Evolutionary conservation across 1,140 invertebrate species (phyloP).

Genomic region (Ceratitis capitata): DNA sequence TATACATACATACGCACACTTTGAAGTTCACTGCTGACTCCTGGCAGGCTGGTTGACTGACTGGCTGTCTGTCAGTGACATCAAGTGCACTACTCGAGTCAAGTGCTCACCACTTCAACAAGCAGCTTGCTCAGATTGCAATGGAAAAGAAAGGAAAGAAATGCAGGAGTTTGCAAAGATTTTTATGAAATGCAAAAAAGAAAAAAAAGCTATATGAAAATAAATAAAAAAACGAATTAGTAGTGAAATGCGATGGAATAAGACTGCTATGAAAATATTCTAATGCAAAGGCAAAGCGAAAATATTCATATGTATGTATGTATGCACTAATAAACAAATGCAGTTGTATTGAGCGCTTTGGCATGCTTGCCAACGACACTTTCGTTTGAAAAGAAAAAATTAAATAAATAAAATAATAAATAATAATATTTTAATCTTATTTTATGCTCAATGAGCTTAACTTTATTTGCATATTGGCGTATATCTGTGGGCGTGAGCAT

Average conservation of each 20-base stretch:
- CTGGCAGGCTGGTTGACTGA: background rate
- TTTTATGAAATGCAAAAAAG: background rate
- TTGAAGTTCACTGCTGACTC: no score
- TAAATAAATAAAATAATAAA: no score
- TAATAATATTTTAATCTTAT: background rate
- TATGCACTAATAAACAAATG: no score
- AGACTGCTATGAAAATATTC: background rate
- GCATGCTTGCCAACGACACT: background rate
- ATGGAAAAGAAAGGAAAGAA: background rate
- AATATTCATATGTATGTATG: background rate
- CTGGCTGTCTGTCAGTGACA: background rate
- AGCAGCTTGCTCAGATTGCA: background rate
- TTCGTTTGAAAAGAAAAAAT: background rate
- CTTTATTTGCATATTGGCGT: background rate
- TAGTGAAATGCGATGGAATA: background rate
- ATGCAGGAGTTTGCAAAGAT: background rate
- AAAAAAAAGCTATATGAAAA: background rate
- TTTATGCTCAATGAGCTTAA: background rate
- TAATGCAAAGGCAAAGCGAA: background rate
- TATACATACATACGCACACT: no score
- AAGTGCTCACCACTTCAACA: constrained; percentile 1
- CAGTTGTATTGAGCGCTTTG: background rate
- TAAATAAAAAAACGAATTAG: background rate
- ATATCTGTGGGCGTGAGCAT: background rate
- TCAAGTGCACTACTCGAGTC: background rate